phyloP scores from a whole-genome alignment of 2,113 vertebrate genomes.

The Sialia sialis region DNA sequence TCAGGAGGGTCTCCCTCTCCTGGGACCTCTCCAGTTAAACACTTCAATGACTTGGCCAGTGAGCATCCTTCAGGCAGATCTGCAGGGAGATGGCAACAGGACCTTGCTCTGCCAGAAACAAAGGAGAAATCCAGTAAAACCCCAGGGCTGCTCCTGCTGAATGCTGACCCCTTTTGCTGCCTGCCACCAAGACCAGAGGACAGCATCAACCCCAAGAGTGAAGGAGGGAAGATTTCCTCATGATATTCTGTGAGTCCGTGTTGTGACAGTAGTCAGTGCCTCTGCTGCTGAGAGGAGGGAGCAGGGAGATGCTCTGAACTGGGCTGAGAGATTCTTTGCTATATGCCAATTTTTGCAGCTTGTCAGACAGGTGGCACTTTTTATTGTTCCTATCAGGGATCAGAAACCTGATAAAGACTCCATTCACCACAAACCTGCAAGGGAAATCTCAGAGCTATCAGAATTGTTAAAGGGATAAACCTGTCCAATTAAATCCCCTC shows the following conservation, averaged over 20 bases:
- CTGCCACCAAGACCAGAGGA: background rate
- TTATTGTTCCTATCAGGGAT: background rate
- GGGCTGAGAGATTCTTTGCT: background rate
- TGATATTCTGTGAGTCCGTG: background rate
- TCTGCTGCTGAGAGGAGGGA: background rate
- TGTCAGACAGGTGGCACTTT: slow-evolving; percentile 14
- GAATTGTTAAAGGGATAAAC: slow-evolving; percentile 44
- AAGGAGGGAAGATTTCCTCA: background rate
- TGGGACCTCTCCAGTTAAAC: background rate
- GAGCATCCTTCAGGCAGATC: background rate
- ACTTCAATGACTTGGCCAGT: background rate
- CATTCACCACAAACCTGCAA: slow-evolving; percentile 1
- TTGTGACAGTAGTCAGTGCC: background rate
- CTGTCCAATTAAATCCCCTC: slow-evolving; percentile 51
- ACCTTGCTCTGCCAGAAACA: background rate
- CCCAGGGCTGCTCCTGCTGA: background rate
- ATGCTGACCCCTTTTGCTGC: background rate
- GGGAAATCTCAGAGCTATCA: slow-evolving; percentile 27
- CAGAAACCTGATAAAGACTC: slow-evolving; percentile 37
- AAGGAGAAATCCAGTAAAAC: background rate
- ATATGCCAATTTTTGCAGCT: slow-evolving; percentile 8
- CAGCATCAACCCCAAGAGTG: background rate
- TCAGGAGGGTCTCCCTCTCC: background rate
- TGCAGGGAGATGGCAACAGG: background rate
- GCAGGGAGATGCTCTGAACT: background rate